A percentile compares a stretch with the other conserved stretches of the same genome.
phyloP scores from a whole-genome alignment of 2,888 invertebrate species.

The Dynastes grantii region DNA sequence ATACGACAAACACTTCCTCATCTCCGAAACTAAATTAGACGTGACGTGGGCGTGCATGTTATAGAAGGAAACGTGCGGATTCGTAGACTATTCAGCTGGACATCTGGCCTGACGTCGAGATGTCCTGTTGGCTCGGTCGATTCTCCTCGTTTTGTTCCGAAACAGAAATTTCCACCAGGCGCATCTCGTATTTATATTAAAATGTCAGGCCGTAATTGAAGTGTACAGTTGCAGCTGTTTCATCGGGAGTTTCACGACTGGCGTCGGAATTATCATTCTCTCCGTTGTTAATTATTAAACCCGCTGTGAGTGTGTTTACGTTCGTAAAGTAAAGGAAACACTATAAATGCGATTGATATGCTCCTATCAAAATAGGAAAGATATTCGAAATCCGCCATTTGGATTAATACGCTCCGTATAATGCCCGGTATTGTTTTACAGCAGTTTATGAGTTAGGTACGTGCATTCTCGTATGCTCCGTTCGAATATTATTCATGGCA shows the following conservation, averaged over 20 bases:
- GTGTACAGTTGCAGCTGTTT: conserved; percentile 52
- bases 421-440: too few species aligned
- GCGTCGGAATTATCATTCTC: conserved; percentile 31
- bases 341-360: neutral
- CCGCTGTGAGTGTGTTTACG: conserved; percentile 30
- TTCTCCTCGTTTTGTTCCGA: conserved; percentile 34
- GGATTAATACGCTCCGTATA: too few species aligned
- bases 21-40: conserved; percentile 34
- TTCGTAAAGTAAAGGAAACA: neutral
- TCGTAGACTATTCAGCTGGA: conserved; percentile 43
- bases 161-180: conserved; percentile 41
- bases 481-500: too few species aligned
- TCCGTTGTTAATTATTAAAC: conserved; percentile 46
- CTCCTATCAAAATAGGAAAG: too few species aligned
- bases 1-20: conserved; percentile 17
- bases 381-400: too few species aligned
- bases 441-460: too few species aligned
- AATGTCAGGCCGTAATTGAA: conserved; percentile 51
- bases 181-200: conserved; percentile 46
- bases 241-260: conserved; percentile 49
- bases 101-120: conserved; percentile 34
- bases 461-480: too few species aligned
- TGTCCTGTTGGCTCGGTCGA: conserved; percentile 14
- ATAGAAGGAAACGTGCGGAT: conserved; percentile 43
- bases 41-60: conserved; percentile 16